Evolutionary conservation across 2,797 vertebrate genomes (phyloP).

Genomic region (Galago senegalensis): DNA sequence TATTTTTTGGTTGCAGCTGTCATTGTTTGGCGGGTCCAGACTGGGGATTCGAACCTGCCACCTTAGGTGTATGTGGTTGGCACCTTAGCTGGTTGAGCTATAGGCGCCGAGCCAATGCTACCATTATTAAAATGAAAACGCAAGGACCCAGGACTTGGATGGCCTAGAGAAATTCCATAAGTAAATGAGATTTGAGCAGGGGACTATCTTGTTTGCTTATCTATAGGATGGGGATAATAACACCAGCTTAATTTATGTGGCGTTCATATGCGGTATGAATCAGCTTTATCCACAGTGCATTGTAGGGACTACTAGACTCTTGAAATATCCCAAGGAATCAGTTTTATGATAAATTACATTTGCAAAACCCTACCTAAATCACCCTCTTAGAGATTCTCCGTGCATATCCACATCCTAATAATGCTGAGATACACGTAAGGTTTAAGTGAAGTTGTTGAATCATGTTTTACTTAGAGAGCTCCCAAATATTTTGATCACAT

Average conservation of each 20-base stretch:
- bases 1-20: no score
- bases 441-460: constrained; percentile 25
- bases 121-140: background rate
- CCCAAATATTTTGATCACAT: background rate
- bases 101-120: background rate
- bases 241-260: background rate
- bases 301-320: background rate
- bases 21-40: no score
- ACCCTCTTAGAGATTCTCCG: background rate
- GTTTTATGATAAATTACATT: constrained; percentile 20
- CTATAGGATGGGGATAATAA: background rate
- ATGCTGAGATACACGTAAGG: background rate
- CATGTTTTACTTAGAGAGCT: background rate
- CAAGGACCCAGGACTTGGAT: background rate
- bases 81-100: no score
- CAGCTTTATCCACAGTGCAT: background rate
- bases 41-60: no score
- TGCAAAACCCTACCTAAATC: background rate
- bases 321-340: background rate
- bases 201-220: background rate
- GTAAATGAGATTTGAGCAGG: background rate
- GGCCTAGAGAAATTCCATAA: background rate
- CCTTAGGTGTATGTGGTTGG: no score
- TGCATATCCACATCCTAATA: background rate
- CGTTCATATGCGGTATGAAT: background rate